Evolutionary conservation across 2,888 invertebrate species (phyloP).

Genomic region (Dicyrtoma fusca): DNA sequence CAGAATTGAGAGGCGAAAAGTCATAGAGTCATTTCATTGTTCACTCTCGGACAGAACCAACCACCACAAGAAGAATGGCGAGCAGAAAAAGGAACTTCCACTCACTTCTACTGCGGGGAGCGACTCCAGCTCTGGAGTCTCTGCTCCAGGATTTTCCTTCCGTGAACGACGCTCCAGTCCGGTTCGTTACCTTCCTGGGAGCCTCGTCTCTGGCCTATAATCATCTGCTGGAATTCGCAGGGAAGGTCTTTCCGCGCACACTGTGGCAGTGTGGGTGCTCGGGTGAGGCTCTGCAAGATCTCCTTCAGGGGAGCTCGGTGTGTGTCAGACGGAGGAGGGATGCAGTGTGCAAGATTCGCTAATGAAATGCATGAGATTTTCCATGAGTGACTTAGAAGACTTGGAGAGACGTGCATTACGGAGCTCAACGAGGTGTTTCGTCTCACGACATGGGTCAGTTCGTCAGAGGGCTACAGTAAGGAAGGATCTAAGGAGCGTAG

Average conservation of each 20-base stretch:
- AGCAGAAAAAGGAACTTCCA: too few relatives aligned
- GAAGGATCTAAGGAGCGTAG: slow-evolving; percentile 7
- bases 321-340: background rate
- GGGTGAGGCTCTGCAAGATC: too few relatives aligned
- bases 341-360: background rate
- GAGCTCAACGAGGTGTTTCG: slow-evolving; percentile 4
- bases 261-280: background rate
- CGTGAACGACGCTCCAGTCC: too few relatives aligned
- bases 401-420: background rate
- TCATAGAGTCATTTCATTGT: slow-evolving; percentile 24
- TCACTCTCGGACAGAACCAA: background rate
- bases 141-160: too few relatives aligned
- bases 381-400: slow-evolving; percentile 4
- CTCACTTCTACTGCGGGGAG: too few relatives aligned
- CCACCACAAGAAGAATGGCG: background rate
- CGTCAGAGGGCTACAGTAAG: slow-evolving; percentile 12
- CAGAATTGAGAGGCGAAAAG: background rate
- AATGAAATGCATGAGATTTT: slow-evolving; percentile 19
- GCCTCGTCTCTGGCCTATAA: background rate
- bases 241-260: background rate
- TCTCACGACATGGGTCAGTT: slow-evolving; percentile 39
- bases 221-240: too few relatives aligned
- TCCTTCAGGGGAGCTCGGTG: background rate
- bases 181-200: too few relatives aligned
- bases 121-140: too few relatives aligned